Percentiles rank a stretch among this genome's conserved stretches.
These are phyloP conservation scores for Cuniculus paca DNA, from an alignment of 2,797 vertebrate species.

Conservation along the genomic window DNA sequence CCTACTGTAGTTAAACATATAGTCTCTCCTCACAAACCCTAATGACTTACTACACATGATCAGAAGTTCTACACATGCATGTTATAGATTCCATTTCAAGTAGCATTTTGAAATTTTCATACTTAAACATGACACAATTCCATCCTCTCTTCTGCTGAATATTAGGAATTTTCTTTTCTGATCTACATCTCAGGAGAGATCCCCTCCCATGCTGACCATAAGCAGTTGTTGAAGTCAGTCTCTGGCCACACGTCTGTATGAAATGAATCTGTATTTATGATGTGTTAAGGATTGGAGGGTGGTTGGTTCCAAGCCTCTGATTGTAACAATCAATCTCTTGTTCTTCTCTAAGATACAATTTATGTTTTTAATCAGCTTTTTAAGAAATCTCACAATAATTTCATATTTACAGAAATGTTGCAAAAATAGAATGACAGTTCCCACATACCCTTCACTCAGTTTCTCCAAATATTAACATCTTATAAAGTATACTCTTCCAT, in stretches of 20 bases:
- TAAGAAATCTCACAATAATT: not conserved
- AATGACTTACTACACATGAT: not conserved
- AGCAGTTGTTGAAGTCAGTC: not conserved
- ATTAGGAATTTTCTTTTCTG: not conserved
- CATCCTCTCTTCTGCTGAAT: not conserved
- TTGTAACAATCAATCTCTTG: not conserved
- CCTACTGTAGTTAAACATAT: not conserved
- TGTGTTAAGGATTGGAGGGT: not conserved
- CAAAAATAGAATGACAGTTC: not conserved
- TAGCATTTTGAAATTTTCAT: not conserved
- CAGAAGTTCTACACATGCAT: not conserved
- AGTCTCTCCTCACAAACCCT: not conserved
- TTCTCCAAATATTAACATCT: not conserved
- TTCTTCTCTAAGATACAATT: not conserved
- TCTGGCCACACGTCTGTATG: not conserved
- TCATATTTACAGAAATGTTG: not conserved
- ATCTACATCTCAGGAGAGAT: conserved; percentile 7
- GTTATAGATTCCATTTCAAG: not conserved
- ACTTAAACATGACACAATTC: not conserved
- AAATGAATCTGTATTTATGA: not conserved
- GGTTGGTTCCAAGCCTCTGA: not conserved
- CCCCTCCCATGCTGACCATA: not conserved
- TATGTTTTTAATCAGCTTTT: conserved; percentile 8
- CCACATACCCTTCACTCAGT: not conserved
- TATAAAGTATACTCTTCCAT: not conserved